Evolutionary conservation across 2,113 vertebrate species (phyloP).

Genomic region (Alethe castanea): DNA sequence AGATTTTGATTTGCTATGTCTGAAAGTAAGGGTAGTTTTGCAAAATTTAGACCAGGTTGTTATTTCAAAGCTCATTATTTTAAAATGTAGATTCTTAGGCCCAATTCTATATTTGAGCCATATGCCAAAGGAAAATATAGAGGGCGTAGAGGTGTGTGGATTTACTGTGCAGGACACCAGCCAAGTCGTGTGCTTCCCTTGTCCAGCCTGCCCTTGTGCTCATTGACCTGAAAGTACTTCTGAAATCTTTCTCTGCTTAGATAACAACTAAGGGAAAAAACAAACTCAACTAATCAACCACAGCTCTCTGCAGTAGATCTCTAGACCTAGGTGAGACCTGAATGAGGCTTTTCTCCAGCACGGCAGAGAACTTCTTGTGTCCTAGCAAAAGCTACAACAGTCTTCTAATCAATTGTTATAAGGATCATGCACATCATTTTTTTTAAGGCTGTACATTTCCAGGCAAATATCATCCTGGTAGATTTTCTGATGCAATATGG

Average conservation of each 20-base stretch:
- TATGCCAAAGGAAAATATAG: not conserved
- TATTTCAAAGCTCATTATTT: not conserved
- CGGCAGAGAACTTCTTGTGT: not conserved
- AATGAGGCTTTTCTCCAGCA: not conserved
- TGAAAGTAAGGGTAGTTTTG: not conserved
- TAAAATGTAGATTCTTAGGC: not conserved
- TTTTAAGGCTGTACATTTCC: not conserved
- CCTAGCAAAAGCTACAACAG: not conserved
- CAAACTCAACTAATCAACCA: not conserved
- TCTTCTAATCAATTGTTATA: not conserved
- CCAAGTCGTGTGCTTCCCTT: not conserved
- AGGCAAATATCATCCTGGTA: not conserved
- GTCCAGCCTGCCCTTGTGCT: not conserved
- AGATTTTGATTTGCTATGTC: not conserved
- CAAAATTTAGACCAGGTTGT: not conserved
- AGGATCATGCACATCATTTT: not conserved
- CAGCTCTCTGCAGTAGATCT: not conserved
- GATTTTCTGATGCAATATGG: not conserved
- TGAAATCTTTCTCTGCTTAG: not conserved
- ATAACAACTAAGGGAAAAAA: not conserved
- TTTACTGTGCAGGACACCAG: not conserved
- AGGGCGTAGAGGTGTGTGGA: accelerated
- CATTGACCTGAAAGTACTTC: not conserved
- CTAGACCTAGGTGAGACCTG: not conserved
- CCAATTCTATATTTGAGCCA: not conserved